Conservation (phyloP, 2,797 vertebrate species). For the Neostethus bicornis region DNA sequence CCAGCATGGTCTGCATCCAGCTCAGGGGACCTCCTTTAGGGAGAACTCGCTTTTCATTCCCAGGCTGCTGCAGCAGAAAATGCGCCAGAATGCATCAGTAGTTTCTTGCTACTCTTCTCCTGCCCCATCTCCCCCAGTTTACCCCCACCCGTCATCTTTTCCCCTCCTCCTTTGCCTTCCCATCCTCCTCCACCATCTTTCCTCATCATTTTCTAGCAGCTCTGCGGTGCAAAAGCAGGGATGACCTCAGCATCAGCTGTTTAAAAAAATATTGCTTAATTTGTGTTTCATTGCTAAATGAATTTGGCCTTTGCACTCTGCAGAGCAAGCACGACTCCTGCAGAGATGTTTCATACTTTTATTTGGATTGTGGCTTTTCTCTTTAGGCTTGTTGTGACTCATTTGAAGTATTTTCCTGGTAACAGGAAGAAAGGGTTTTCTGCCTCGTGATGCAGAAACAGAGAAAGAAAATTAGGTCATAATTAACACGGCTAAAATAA, state of each 20-base stretch:
- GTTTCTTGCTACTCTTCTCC: slow-evolving; percentile 42
- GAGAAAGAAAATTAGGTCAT: not conserved
- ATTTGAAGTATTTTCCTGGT: slow-evolving; percentile 1
- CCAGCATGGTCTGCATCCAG: slow-evolving; percentile 44
- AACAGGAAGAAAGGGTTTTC: not conserved
- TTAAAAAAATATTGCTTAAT: slow-evolving; percentile 47
- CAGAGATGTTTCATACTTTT: slow-evolving; percentile 3
- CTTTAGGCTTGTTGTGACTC: slow-evolving; percentile 11
- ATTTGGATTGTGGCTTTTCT: slow-evolving; percentile 18
- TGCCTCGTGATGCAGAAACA: not conserved
- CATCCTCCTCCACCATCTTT: slow-evolving; percentile 10
- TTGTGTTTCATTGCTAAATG: slow-evolving; percentile 47
- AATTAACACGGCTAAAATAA: not conserved
- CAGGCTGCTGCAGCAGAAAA: slow-evolving; percentile 78
- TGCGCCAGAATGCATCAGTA: slow-evolving; percentile 77
- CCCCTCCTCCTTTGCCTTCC: slow-evolving; percentile 5
- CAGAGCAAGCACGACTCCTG: slow-evolving; percentile 29
- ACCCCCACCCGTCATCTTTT: slow-evolving; percentile 15
- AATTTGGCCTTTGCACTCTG: slow-evolving; percentile 18
- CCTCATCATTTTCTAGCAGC: slow-evolving; percentile 45
- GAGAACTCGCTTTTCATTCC: slow-evolving; percentile 67
- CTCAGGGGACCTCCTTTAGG: slow-evolving; percentile 60
- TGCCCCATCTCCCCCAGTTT: slow-evolving; percentile 10
- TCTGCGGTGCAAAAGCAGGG: slow-evolving; percentile 34
- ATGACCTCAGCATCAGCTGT: slow-evolving; percentile 54